These are phyloP conservation scores for Brachyrhaphis roseni DNA, from an alignment of 2,797 vertebrate genomes.

Conservation along the genomic window DNA sequence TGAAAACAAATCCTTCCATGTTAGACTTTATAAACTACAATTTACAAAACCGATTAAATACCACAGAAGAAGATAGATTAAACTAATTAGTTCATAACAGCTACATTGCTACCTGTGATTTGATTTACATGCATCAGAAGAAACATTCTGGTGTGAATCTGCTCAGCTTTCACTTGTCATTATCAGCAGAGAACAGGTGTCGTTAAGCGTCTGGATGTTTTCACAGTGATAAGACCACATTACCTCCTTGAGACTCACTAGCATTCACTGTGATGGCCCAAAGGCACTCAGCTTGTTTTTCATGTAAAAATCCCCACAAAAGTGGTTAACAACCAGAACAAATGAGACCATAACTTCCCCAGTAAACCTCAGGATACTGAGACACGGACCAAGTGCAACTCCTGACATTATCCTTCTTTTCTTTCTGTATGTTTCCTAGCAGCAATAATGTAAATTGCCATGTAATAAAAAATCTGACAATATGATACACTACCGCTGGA, in stretches of 20 bases:
- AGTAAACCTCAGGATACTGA: conserved; percentile 21
- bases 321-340: conserved; percentile 36
- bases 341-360: conserved; percentile 32
- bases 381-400: conserved; percentile 7
- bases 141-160: conserved; percentile 1
- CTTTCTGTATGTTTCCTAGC: not conserved
- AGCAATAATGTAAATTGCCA: conserved; percentile 25
- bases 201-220: conserved; percentile 20
- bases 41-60: conserved; percentile 15
- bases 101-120: conserved; percentile 9
- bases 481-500: not conserved
- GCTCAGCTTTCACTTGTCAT: conserved; percentile 15
- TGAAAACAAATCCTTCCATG: conserved; percentile 6
- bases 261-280: conserved; percentile 7
- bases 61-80: not conserved
- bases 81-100: conserved; percentile 24
- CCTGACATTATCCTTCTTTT: not conserved
- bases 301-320: conserved; percentile 26
- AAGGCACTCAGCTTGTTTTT: conserved; percentile 17
- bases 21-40: not conserved
- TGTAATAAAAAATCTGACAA: conserved; percentile 8
- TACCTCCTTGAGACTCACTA: conserved; percentile 10
- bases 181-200: conserved; percentile 10
- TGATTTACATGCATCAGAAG: not conserved
- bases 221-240: conserved; percentile 24